phyloP scores from a whole-genome alignment of 2,113 vertebrate genomes.

The Illadopsis cleaveri region DNA sequence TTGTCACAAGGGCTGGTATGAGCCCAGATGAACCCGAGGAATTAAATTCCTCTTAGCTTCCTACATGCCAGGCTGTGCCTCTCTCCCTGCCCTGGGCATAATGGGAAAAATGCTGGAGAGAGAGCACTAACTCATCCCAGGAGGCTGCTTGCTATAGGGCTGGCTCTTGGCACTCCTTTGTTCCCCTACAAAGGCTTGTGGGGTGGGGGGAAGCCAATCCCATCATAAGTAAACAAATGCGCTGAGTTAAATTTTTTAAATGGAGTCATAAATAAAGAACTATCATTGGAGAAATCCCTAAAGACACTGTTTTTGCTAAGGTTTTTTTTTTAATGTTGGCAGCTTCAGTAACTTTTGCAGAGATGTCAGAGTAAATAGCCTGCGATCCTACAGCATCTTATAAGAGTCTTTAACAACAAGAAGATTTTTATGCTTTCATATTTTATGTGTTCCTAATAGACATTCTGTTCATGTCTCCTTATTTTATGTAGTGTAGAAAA shows the following conservation, averaged over 20 bases:
- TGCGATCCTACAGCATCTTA: constrained; percentile 19
- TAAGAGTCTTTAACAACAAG: constrained; percentile 12
- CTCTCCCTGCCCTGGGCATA: background rate
- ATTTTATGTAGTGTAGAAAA: constrained; percentile 38
- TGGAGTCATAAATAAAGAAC: constrained; percentile 53
- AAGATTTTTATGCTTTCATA: constrained; percentile 33
- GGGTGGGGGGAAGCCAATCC: background rate
- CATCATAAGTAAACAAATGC: constrained; percentile 36
- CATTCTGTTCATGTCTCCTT: constrained; percentile 35
- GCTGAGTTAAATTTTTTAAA: constrained; percentile 26
- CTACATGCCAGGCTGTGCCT: background rate
- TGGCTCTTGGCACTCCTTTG: constrained; percentile 10
- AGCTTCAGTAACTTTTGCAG: constrained; percentile 44
- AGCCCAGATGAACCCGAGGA: background rate
- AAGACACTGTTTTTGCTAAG: constrained; percentile 11
- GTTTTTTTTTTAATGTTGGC: background rate
- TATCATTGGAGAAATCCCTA: constrained; percentile 12
- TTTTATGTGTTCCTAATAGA: constrained; percentile 27
- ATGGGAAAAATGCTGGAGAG: background rate
- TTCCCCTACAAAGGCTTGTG: background rate
- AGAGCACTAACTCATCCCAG: background rate
- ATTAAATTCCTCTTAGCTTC: background rate
- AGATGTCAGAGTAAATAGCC: constrained; percentile 53
- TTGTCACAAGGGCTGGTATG: background rate
- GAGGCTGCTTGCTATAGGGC: background rate